phyloP scores from a whole-genome alignment of 2,797 vertebrate genomes.

The Clamator glandarius region DNA sequence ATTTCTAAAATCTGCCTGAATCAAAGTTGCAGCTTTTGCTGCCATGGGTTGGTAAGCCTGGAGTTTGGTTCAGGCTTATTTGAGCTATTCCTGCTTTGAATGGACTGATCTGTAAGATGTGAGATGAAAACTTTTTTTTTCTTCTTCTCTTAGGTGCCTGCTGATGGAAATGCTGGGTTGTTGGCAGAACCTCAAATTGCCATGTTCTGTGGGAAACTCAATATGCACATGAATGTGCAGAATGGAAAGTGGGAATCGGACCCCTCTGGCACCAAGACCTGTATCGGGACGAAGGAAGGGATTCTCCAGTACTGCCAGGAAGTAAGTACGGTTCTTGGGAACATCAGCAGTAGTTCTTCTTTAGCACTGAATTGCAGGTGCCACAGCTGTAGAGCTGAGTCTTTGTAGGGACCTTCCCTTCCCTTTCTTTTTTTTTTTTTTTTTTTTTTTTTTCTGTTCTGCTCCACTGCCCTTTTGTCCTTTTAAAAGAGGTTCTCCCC shows the following conservation, averaged over 20 bases:
- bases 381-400: background rate
- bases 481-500: background rate
- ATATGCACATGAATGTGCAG: conserved; percentile 92
- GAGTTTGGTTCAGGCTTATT: background rate
- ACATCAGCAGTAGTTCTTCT: rapidly evolving
- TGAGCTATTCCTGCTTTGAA: background rate
- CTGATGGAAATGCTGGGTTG: conserved; percentile 83
- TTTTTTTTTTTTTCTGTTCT: background rate
- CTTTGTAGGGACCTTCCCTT: background rate
- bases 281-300: conserved; percentile 87
- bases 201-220: conserved; percentile 91
- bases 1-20: background rate
- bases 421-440: background rate
- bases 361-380: background rate
- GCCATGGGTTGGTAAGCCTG: background rate
- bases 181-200: conserved; percentile 89
- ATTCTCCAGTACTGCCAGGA: conserved; percentile 91
- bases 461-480: background rate
- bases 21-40: background rate
- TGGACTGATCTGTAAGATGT: background rate
- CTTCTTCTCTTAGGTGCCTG: conserved; percentile 79
- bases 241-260: conserved; percentile 89
- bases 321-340: conserved; percentile 67
- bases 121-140: background rate
- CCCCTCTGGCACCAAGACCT: conserved; percentile 84